A percentile compares a stretch with the other conserved stretches of the same genome.
phyloP scores from a whole-genome alignment of 2,888 invertebrate species.

The Orthosia gothica region DNA sequence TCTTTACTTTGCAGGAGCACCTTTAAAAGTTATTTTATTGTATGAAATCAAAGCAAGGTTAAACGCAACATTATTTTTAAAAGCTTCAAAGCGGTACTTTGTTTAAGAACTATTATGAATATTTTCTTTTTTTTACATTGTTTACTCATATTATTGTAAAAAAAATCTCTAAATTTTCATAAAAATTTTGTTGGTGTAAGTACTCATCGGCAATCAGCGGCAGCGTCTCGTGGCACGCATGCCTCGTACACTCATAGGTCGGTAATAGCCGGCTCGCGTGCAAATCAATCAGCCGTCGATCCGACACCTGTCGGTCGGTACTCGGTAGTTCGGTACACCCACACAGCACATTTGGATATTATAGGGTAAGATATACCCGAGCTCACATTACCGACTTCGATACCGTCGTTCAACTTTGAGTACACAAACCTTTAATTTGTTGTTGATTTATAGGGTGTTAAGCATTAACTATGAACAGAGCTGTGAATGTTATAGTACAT shows the following conservation, averaged over 20 bases:
- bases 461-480: neutral
- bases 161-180: too few species aligned
- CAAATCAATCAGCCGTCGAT: constrained; percentile 62
- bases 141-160: constrained; percentile 9
- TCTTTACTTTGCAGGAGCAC: neutral
- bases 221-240: neutral
- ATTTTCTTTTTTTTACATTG: neutral
- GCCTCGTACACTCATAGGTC: neutral
- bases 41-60: neutral
- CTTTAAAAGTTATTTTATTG: neutral
- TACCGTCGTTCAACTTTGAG: neutral
- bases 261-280: constrained; percentile 55
- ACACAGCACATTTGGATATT: neutral
- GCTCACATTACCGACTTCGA: constrained; percentile 1
- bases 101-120: too few species aligned
- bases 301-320: constrained; percentile 25
- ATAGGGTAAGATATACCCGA: neutral
- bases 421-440: constrained; percentile 13
- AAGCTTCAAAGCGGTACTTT: neutral
- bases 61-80: neutral
- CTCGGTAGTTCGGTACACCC: neutral
- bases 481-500: too few species aligned
- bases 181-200: constrained; percentile 31
- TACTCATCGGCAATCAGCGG: constrained; percentile 9
- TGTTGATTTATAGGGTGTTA: neutral